Evolutionary conservation across 2,888 invertebrate genomes (phyloP), one percentile per base, ranked within the genome.

Genomic region (Philaethria dido): DNA sequence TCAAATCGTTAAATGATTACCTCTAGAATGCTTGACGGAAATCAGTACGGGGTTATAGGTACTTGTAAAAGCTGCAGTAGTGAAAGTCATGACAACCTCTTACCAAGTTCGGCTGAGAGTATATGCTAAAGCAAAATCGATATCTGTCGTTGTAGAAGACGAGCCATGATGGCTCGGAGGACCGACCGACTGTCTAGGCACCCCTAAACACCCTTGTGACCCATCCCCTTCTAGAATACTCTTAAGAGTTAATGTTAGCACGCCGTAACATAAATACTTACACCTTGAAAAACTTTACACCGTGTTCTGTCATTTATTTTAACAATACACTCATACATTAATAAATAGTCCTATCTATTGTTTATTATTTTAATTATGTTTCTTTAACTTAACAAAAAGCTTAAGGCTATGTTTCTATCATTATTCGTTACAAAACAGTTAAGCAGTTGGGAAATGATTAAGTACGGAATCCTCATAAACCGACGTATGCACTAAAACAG

Each of bases 251-350:
- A 78, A 82, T 85, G 84, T 86, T 87, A 85, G 83, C 87, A 85
- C 85, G 80, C 79, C 80, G 82, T 85, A 82, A 85, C 85, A 86
- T 86, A 88, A 86, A 89, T 88, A 87, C 86, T 85, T 85, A 86
- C n/a, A n/a, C 85, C 86, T 85, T 81, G 75, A 72, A 75, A 81
- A 87, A 86, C 78, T 84, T 88, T 85, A 82, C 87, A 88, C 82
- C 79, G 80, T 79, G 84, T 80, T 77, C 81, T 81, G 83, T 80
- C 78, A 74, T 77, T 84, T 84, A 85, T 85, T 86, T 84, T 83
- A 80, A 9, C 13, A 13, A 13, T 39, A 39, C 39, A 33, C 9
- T 4, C 33, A 8, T 39, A 39, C 1, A 39, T 39, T 13, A 39
- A 39, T 3, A 39, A 39, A 39, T 13, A 39, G 2, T 11, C 11